Base-by-base conservation (phyloP, 2,888 invertebrate species). In the Clanis bilineata region DNA sequence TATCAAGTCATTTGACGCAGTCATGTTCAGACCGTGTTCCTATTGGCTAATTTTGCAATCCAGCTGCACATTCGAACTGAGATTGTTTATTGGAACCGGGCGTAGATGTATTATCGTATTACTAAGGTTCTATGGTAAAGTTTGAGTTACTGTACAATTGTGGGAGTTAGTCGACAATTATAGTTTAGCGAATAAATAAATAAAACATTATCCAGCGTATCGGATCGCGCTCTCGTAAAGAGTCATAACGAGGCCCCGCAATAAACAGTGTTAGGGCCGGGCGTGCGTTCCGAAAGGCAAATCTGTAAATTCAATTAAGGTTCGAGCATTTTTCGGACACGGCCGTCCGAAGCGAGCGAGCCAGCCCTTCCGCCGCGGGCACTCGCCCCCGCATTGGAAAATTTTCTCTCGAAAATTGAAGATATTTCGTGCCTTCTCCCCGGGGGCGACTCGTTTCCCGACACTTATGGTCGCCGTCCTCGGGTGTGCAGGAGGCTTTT, bases 321-420 rank as follows among this genome's bases (percentile, higher is more conserved):
- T 82, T 81, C 74, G 82, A 86, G 88, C 86, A 90, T 90, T 90
- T 90, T 90, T 91, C 89, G 90, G 90, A 89, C 90, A 86, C 79
- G 82, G 85, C 82, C 84, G 85, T 79, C 79, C 86, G 85, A 76
- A 80, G 76, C 77, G 78, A 75, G 79, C 82, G 79, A 78, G 81
- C 79, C 85, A 86, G 87, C 89, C 89, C 88, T 88, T 88, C 86
- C 85, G 89, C 88, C 88, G 87, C 87, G 82, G 88, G 89, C 88
- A 74, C 71, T 84, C 87, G 85, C 88, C 88, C 88, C 86, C 88
- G 85, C 91, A 88, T 89, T 90, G 90, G 91, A 90, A 91, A 90
- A 89, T 90, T 90, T 89, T 90, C 90, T 90, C 91, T 90, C 90
- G 86, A 90, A 92, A 91, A 91, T 91, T 91, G 91, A 91, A 92